Evolutionary conservation across 2,113 vertebrate genomes (phyloP).

Genomic region (Mastomys natalensis): DNA sequence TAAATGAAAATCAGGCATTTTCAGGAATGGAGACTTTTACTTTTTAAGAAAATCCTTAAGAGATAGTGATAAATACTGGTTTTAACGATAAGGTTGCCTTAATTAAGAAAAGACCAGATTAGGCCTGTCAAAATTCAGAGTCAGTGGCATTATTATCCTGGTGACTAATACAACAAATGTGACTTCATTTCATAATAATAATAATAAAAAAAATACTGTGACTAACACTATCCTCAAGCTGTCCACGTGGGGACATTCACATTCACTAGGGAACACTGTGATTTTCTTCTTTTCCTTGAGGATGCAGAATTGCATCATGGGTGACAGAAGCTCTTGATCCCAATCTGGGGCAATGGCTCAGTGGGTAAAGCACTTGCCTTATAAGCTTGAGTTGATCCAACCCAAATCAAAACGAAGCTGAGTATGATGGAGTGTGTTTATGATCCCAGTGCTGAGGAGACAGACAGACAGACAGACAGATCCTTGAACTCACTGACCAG

Average conservation of each 20-base stretch:
- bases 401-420: background rate
- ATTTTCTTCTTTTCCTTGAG: background rate
- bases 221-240: background rate
- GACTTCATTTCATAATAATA: slow-evolving; percentile 26
- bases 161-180: background rate
- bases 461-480: background rate
- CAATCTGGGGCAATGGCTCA: background rate
- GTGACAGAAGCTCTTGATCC: background rate
- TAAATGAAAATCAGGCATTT: background rate
- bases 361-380: background rate
- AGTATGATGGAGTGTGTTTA: too few species aligned
- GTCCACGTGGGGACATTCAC: background rate
- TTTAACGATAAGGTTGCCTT: background rate
- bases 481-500: background rate
- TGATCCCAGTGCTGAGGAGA: background rate
- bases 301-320: background rate
- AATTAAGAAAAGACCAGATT: slow-evolving; percentile 32
- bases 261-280: background rate
- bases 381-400: background rate
- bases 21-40: background rate
- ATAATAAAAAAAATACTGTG: background rate
- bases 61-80: background rate
- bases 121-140: slow-evolving; percentile 6
- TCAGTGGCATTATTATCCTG: slow-evolving; percentile 37
- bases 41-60: slow-evolving; percentile 45